A percentile compares a stretch with the other conserved stretches of the same genome.
These are phyloP conservation scores for Balanococcus diminutus DNA, from an alignment of 2,888 invertebrate genomes.

Conservation along the genomic window DNA sequence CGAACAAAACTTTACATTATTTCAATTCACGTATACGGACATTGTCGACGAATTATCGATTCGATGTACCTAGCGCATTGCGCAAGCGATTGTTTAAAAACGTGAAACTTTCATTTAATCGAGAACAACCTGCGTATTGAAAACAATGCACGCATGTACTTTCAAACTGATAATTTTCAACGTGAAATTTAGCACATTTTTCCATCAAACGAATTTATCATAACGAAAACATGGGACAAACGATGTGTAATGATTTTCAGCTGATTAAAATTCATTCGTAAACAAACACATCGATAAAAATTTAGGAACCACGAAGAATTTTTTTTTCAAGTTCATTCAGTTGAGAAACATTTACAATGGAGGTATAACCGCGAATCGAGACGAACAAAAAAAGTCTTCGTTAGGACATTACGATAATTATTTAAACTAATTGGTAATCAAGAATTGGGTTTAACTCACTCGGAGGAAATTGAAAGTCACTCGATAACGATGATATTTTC, in stretches of 20 bases:
- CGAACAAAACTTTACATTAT: constrained; percentile 5
- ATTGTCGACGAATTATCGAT: constrained; percentile 15
- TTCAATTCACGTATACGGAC: background rate
- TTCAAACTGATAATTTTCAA: background rate
- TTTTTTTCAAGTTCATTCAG: background rate
- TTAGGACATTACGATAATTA: background rate
- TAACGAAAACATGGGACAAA: background rate
- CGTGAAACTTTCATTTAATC: background rate
- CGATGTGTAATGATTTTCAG: background rate
- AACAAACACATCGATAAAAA: background rate
- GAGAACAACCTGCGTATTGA: background rate
- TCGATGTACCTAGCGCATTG: background rate
- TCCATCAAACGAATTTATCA: background rate
- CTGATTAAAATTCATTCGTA: too few relatives aligned
- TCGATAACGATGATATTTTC: background rate
- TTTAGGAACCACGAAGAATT: background rate
- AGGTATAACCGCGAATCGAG: background rate
- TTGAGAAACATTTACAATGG: background rate
- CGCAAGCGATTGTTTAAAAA: background rate
- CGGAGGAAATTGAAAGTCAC: background rate
- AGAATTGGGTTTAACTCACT: background rate
- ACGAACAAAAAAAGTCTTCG: background rate
- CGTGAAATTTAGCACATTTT: background rate
- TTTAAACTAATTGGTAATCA: background rate
- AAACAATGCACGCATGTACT: background rate